Conservation (phyloP, 2,888 invertebrate species). For the Ochlodes sylvanus region DNA sequence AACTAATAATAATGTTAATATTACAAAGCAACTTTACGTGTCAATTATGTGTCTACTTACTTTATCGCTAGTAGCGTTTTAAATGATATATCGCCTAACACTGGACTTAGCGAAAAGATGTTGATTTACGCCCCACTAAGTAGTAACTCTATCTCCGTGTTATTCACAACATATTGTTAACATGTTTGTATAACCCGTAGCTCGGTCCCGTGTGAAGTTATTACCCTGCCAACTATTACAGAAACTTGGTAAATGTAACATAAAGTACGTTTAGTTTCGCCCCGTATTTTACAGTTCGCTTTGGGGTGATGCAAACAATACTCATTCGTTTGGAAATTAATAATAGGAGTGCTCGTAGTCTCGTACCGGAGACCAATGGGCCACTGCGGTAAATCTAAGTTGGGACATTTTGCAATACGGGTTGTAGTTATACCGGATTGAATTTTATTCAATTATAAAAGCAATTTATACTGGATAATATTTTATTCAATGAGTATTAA, state of each 20-base stretch:
- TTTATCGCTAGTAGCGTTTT: too few relatives aligned
- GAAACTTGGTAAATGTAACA: constrained; percentile 18
- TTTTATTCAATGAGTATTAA: too few relatives aligned
- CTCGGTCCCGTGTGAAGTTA: constrained; percentile 14
- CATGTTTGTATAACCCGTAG: background rate
- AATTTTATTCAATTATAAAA: too few relatives aligned
- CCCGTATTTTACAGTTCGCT: constrained; percentile 13
- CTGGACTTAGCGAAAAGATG: background rate
- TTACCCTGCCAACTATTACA: constrained; percentile 14
- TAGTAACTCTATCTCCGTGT: background rate
- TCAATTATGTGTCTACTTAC: too few relatives aligned
- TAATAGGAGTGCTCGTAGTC: background rate
- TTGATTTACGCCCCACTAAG: background rate
- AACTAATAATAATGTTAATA: too few relatives aligned
- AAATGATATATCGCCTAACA: too few relatives aligned
- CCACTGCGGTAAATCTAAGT: too few relatives aligned
- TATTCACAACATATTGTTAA: background rate
- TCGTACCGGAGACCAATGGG: too few relatives aligned
- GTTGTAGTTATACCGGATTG: too few relatives aligned
- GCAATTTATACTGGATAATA: too few relatives aligned
- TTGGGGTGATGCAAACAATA: constrained; percentile 6
- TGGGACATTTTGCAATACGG: too few relatives aligned
- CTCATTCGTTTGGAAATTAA: constrained; percentile 10
- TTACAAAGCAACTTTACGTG: too few relatives aligned
- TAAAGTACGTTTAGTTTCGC: constrained; percentile 9